These are phyloP conservation scores for Apostichopus californicus DNA, from an alignment of 35 echinoderm and acorn worm genomes.

Conservation along the genomic window DNA sequence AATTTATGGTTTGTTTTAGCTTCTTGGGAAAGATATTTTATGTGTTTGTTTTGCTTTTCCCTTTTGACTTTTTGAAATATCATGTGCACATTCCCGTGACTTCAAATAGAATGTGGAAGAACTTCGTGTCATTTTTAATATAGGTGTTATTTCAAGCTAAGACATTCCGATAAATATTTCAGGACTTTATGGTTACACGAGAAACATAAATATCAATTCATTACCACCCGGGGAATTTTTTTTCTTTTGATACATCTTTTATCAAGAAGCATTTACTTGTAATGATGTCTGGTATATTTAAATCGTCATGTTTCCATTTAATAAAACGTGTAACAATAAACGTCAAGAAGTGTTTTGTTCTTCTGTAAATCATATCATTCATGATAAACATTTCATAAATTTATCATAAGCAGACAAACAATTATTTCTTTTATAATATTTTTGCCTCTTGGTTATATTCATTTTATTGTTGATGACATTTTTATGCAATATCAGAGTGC, in stretches of 20 bases:
- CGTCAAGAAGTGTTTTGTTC: neutral
- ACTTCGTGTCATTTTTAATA: neutral
- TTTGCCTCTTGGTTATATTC: neutral
- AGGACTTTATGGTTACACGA: neutral
- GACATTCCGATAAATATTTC: neutral
- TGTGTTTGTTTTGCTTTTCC: neutral
- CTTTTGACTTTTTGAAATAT: constrained; percentile 15
- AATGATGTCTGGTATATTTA: neutral
- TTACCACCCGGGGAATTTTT: neutral
- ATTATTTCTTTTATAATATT: neutral
- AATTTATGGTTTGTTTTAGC: constrained; percentile 14
- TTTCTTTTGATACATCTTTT: neutral
- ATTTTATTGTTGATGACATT: neutral
- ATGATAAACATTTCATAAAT: constrained; percentile 3
- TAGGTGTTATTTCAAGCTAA: neutral
- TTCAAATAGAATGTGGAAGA: neutral
- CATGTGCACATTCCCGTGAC: neutral
- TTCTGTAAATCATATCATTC: neutral
- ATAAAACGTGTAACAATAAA: neutral
- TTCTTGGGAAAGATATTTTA: neutral
- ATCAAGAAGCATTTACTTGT: constrained; percentile 1
- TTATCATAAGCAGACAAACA: neutral
- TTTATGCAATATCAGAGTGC: neutral
- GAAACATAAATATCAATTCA: neutral
- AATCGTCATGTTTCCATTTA: neutral